These are phyloP conservation scores for Seriola aureovittata DNA, from an alignment of 2,113 vertebrate genomes.

Conservation along the genomic window DNA sequence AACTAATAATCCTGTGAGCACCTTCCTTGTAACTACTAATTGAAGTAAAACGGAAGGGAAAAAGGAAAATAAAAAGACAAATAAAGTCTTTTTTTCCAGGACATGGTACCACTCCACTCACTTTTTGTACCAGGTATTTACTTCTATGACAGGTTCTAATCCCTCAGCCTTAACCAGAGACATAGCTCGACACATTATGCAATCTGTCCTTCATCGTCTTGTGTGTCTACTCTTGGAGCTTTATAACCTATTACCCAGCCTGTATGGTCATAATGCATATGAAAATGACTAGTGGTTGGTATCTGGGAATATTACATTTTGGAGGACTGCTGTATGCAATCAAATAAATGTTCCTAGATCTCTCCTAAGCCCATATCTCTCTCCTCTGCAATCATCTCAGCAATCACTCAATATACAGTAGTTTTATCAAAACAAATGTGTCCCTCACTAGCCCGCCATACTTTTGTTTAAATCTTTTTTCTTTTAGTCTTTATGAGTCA, in stretches of 20 bases:
- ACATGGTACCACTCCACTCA: too few species aligned
- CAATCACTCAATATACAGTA: background rate
- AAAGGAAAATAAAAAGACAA: background rate
- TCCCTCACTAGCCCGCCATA: background rate
- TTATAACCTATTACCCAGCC: background rate
- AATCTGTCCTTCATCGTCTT: background rate
- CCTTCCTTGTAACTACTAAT: background rate
- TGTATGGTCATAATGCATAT: background rate
- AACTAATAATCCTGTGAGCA: constrained; percentile 23
- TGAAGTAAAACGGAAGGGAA: background rate
- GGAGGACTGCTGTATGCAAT: too few species aligned
- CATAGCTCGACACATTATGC: background rate
- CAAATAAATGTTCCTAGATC: too few species aligned
- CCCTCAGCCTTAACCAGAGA: background rate
- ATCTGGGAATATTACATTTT: background rate
- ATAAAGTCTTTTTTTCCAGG: background rate
- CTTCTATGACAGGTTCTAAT: background rate
- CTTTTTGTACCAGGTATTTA: background rate
- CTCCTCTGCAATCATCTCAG: background rate
- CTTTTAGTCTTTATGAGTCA: background rate
- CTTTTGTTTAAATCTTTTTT: background rate
- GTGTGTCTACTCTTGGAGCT: background rate
- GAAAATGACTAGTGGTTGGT: background rate
- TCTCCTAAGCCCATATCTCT: too few species aligned
- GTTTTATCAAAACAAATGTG: background rate